Evolutionary conservation across 2,113 vertebrate species (phyloP), one percentile per base, ranked within the genome.

Genomic region (Alces alces): DNA sequence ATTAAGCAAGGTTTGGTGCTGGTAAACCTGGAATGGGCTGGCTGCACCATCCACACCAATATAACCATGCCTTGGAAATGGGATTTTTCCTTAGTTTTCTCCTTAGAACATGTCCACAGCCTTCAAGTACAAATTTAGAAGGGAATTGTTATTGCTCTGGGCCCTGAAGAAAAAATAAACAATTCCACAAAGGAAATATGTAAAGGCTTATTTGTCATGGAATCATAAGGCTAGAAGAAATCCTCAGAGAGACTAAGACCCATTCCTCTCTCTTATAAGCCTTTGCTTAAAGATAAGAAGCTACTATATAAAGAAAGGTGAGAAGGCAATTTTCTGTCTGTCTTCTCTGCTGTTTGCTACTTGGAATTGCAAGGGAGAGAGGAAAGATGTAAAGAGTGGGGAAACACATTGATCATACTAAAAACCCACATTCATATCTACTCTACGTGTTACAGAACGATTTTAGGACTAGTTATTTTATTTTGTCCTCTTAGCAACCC

Each of bases 151-250:
- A 79, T 57, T 82, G 23, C 39, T 64, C 13, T 84, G 58, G 2
- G 36, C 55, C 45, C 7, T 64, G 54, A 66, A 90, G 17, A 82
- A 96, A 82, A 36, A 86, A 52, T 76, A 89, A 87, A 45, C 47
- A 57, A 17, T 64, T 7, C 9, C 43, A 83, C 52, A 76, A 61
- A 84, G 61, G 47, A 96, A 93, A 64, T 86, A 36, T 12, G 16
- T 57, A 47, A 33, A 95, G 70, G 39, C 30, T 97, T 98, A 96
- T 90, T 94, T 94, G 89, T 96, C 57, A 66, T 60, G 60, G 93
- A 96, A 76, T 82, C 58, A 9, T 55, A 78, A 61, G 93, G 94
- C 90, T 70, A n/a, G 47, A 96, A 95, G 54, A 97, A 97, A 89
- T 83, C 28, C 64, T 85, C 76, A 64, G 9, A 94, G 54, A 61